Evolutionary conservation across 1,140 invertebrate genomes (phyloP).

Genomic region (Drosophila pandora): DNA sequence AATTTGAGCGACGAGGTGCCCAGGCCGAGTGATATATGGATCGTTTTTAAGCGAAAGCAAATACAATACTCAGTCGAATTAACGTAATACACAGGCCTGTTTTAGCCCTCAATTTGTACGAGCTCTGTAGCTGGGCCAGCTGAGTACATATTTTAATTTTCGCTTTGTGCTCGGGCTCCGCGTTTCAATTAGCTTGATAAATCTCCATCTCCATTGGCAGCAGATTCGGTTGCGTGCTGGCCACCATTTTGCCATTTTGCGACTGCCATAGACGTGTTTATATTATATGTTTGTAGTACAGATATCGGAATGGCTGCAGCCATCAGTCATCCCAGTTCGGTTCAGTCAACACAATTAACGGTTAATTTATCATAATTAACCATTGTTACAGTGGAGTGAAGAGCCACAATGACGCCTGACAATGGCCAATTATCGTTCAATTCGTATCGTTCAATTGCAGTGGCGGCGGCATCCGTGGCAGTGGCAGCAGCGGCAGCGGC

Average conservation of each 20-base stretch:
- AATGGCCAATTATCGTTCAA: slow-evolving; percentile 82
- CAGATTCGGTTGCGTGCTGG: slow-evolving; percentile 38
- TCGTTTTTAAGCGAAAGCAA: slow-evolving; percentile 35
- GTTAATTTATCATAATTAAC: slow-evolving; percentile 82
- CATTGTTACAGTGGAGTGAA: slow-evolving; percentile 60
- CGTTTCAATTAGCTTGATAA: slow-evolving; percentile 60
- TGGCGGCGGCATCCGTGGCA: slow-evolving; percentile 58
- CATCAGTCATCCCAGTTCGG: slow-evolving; percentile 44
- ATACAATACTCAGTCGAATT: slow-evolving; percentile 44
- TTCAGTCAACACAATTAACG: slow-evolving; percentile 77
- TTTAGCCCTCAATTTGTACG: slow-evolving; percentile 8
- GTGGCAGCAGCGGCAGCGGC: slow-evolving; percentile 48
- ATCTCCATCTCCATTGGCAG: slow-evolving; percentile 48
- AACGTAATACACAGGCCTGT: slow-evolving; percentile 40
- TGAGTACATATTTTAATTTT: slow-evolving; percentile 77
- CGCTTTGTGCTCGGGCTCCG: slow-evolving; percentile 36
- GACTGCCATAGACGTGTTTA: slow-evolving; percentile 11
- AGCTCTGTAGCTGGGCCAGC: slow-evolving; percentile 10
- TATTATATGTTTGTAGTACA: neutral
- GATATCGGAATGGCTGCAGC: slow-evolving; percentile 14
- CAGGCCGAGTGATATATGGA: slow-evolving; percentile 46
- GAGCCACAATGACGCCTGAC: slow-evolving; percentile 57
- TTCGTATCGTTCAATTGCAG: slow-evolving; percentile 76
- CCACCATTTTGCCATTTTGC: slow-evolving; percentile 42
- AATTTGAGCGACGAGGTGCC: slow-evolving; percentile 51